Evolutionary conservation across 1,140 invertebrate genomes (phyloP), one percentile per base, ranked within the genome.

Genomic region (Drosophila obscura): DNA sequence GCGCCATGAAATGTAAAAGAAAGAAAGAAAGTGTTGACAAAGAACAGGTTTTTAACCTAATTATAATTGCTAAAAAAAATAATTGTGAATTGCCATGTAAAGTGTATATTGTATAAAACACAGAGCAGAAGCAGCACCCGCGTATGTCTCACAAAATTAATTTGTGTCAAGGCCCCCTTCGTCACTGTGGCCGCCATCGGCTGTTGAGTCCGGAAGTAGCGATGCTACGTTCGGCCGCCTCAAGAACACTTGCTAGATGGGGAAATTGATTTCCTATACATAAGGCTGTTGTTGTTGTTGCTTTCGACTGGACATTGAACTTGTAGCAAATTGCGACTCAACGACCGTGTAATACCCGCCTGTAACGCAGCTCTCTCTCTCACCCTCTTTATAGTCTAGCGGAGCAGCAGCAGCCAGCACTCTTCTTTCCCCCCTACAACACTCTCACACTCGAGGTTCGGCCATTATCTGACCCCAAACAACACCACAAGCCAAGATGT

Each of bases 401-500:
- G 60, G 71, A 75, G 76, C 78, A 87, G 71, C 72, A 57, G 39
- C 43, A 31, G 31, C 31, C 35, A 39, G 35, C 35, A 39, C 35
- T 39, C 35, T 75, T 80, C 71, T 75, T 81, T 77, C 75, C 67
- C 75, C 72, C 72, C 83, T 59, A 53, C 57, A 73, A 80, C 61
- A 68, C 50, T 81, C 77, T 66, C 76, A 75, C 51, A 78, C 68
- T 67, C 49, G 39, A 58, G 55, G 71, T 87, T 60, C 69, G 81
- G 58, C 71, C 66, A 63, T 60, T 80, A 62, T 66, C 84, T 73
- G 72, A 39, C 79, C 76, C 76, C 76, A 83, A 73, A 67, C 76
- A 61, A 80, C 51, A 62, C 51, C 67, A 72, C 69, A 77, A 73
- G 64, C 64, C 72, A 92, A 94, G 94, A 99, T 99, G 97, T 99